Conservation (phyloP, 1,140 invertebrate species). For the Hylaeus anthracinus region DNA sequence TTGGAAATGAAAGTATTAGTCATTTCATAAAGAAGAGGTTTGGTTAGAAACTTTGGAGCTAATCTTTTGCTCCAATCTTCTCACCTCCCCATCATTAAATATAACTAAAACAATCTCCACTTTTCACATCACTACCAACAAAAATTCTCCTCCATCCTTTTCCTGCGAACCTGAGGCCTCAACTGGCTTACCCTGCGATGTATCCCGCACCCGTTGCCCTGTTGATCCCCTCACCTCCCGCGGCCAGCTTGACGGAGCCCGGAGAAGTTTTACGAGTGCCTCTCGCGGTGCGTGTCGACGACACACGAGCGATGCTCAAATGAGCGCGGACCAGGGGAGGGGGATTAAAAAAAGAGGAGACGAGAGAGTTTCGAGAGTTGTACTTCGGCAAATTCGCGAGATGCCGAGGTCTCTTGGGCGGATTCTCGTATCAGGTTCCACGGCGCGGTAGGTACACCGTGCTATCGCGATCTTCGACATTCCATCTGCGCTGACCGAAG, state of each 20-base stretch:
- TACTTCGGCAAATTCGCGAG: conserved; percentile 64
- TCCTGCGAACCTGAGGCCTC: no score
- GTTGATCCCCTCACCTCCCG: neutral
- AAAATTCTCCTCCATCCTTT: no score
- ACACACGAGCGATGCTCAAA: conserved; percentile 33
- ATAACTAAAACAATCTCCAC: no score
- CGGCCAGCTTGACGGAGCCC: conserved; percentile 40
- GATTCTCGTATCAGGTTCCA: conserved; percentile 70
- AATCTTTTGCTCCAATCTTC: no score
- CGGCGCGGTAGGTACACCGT: conserved; percentile 61
- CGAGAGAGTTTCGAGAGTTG: conserved; percentile 35
- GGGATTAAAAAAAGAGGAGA: neutral
- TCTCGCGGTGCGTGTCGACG: conserved; percentile 21
- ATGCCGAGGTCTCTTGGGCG: conserved; percentile 32
- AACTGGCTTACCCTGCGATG: no score
- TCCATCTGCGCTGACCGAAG: conserved; percentile 66
- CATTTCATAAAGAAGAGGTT: no score
- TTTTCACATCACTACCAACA: no score
- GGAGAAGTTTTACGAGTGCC: conserved; percentile 58
- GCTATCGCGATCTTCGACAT: conserved; percentile 74
- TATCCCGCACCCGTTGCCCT: no score
- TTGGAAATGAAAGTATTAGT: no score
- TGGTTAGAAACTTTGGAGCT: no score
- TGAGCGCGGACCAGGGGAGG: neutral
- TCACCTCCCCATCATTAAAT: no score